Evolutionary conservation across 2,797 vertebrate species (phyloP).

Genomic region (Cyprinodon diabolis): DNA sequence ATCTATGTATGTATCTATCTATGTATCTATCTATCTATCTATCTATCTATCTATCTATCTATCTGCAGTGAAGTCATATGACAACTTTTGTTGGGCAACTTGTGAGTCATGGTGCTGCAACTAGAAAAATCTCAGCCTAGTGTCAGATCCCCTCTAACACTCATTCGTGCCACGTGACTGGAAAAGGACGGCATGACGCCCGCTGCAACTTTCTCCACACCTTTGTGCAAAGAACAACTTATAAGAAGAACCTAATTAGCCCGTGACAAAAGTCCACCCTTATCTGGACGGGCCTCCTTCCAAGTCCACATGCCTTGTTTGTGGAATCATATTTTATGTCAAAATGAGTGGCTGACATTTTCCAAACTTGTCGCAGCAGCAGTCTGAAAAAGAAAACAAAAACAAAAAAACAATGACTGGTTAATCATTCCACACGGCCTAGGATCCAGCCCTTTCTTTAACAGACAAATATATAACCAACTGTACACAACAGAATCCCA

Average conservation of each 20-base stretch:
- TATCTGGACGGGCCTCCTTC: constrained; percentile 23
- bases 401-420: constrained; percentile 11
- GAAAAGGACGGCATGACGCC: constrained; percentile 47
- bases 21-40: neutral
- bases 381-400: constrained; percentile 6
- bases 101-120: constrained; percentile 54
- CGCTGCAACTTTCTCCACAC: constrained; percentile 55
- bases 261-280: constrained; percentile 45
- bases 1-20: neutral
- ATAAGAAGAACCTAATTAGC: constrained; percentile 41
- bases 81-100: too few relatives aligned
- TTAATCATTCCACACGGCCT: constrained; percentile 61
- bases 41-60: neutral
- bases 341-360: constrained; percentile 41
- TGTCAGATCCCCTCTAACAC: constrained; percentile 56
- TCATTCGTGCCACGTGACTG: constrained; percentile 49
- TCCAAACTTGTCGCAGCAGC: constrained; percentile 53
- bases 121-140: constrained; percentile 57
- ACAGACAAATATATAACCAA: constrained; percentile 35
- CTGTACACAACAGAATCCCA: neutral
- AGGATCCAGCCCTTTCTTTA: constrained; percentile 41
- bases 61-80: neutral
- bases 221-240: constrained; percentile 55
- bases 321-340: constrained; percentile 53
- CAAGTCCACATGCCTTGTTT: constrained; percentile 3